Conservation (phyloP, 37 sponge, comb jelly and placozoan species). For the Oopsacas minuta region DNA sequence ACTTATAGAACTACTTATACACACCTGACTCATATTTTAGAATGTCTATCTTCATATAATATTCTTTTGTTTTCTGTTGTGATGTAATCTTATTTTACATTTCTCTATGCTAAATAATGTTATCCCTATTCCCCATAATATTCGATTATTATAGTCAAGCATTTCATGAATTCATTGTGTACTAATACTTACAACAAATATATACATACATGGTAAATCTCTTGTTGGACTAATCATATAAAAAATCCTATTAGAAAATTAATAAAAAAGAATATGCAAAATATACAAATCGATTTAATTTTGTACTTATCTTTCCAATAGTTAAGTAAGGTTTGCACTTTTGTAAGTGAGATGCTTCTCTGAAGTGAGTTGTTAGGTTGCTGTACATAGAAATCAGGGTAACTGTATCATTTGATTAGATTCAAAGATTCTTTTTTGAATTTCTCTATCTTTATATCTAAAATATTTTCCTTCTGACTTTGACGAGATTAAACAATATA, state of each 20-base stretch:
- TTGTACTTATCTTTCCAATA: background rate
- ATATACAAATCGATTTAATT: background rate
- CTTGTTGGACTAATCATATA: background rate
- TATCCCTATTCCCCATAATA: too few relatives aligned
- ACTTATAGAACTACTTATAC: too few relatives aligned
- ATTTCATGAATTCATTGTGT: background rate
- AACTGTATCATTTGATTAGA: background rate
- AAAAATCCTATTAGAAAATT: conserved; percentile 7
- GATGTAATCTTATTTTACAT: background rate
- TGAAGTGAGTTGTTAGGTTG: background rate
- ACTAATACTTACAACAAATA: background rate
- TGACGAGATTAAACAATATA: background rate
- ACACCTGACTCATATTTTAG: too few relatives aligned
- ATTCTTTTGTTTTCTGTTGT: too few relatives aligned
- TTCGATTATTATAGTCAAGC: too few relatives aligned
- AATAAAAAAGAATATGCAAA: background rate
- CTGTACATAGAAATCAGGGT: background rate
- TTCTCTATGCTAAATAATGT: too few relatives aligned
- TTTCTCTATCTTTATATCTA: background rate
- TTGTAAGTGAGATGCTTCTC: conserved; percentile 17
- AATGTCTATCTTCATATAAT: too few relatives aligned
- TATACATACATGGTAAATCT: background rate
- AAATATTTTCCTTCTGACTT: background rate
- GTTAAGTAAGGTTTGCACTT: background rate
- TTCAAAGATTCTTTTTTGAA: background rate